Conservation (phyloP, 2,113 vertebrate genomes). For the Laticauda colubrina region DNA sequence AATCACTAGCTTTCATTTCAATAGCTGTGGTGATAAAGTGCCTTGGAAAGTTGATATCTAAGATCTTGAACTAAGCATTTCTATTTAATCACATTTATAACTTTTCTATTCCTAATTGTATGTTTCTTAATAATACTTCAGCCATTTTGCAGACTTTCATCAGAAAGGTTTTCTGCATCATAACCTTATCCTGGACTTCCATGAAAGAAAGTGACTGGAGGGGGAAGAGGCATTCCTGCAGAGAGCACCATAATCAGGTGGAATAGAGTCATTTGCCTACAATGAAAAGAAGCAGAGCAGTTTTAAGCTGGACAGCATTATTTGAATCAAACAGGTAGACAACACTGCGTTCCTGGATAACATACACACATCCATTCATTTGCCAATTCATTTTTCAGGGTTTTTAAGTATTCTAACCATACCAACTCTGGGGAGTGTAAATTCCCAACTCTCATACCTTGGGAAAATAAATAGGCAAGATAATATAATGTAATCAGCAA, state of each 20-base stretch:
- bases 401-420: not conserved
- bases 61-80: not conserved
- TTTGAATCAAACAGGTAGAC: not conserved
- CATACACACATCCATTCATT: not conserved
- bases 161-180: not conserved
- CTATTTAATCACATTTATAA: not conserved
- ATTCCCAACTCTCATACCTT: not conserved
- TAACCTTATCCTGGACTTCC: not conserved
- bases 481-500: not conserved
- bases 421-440: not conserved
- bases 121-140: not conserved
- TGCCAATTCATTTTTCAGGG: not conserved
- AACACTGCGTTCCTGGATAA: not conserved
- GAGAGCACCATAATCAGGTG: not conserved
- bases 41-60: not conserved
- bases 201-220: not conserved
- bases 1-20: not conserved
- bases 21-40: not conserved
- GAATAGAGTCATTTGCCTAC: not conserved
- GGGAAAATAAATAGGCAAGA: not conserved
- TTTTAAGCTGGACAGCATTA: not conserved
- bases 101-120: not conserved
- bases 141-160: not conserved
- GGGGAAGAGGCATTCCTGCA: not conserved
- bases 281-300: not conserved